Base-by-base conservation (phyloP, 2,888 invertebrate genomes). In the Catocala nupta region DNA sequence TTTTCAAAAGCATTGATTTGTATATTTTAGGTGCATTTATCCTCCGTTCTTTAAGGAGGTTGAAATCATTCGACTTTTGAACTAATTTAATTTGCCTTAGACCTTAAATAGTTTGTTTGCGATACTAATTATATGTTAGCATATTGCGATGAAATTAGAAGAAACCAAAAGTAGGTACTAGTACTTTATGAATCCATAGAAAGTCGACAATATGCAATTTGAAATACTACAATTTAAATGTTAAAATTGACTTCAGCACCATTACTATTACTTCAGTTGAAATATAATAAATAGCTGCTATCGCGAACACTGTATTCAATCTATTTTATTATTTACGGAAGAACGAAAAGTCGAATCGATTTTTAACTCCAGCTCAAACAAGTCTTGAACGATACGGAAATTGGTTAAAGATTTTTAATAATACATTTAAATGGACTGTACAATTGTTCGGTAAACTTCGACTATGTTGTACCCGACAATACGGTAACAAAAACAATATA, bases 391-490 rank as follows among this genome's bases (percentile, higher is more conserved):
- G 11, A 51, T 51, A 10, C 7, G 11, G 8, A 13, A 44, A 5
- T 5, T 7, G 5, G 11, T 9, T 5, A 45, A 45, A 44, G 12
- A 34, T 33, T 7, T 36, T 39, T 39, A 39, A 39, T 3, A 8
- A 48, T 16, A 11, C n/a, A 10, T 42, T 50, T 6, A 25, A 1
- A 36, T 13, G 12, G 36, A 39, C 10, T 47, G 16, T 44, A 60
- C 50, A 50, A 16, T 36, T 45, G 25, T 65, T 59, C 33, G 42
- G 39, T 13, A 16, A 42, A 49, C 13, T 11, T 9, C 33, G 33
- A 7, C 39, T 36, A 13, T 59, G 48, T 52, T 67, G 63, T 63
- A 63, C 54, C 67, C 62, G 71, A 75, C 71, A 74, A 74, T 71
- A 77, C 61, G 49, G 5, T 60, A 61, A 56, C 54, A 45, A 63